phyloP scores from a whole-genome alignment of 2,888 invertebrate genomes.

The Amiota communis region DNA sequence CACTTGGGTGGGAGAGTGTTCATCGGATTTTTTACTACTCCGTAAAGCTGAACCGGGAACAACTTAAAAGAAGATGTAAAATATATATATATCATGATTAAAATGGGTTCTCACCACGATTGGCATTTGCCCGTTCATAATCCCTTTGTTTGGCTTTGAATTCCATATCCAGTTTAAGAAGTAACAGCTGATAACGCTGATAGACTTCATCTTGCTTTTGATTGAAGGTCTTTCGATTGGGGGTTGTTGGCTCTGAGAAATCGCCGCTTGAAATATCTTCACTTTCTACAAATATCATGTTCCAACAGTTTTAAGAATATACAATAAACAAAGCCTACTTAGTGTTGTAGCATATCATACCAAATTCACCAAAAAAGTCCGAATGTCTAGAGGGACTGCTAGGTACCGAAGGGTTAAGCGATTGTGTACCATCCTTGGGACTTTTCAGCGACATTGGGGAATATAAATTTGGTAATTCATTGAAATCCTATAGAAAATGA shows the following conservation, averaged over 20 bases:
- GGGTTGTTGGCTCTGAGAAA: constrained; percentile 74
- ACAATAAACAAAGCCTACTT: constrained; percentile 2
- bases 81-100: constrained; percentile 20
- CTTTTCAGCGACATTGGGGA: constrained; percentile 72
- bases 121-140: constrained; percentile 63
- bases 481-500: constrained; percentile 44
- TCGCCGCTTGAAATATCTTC: constrained; percentile 74
- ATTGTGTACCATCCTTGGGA: constrained; percentile 69
- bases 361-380: constrained; percentile 80
- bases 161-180: constrained; percentile 82
- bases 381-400: constrained; percentile 81
- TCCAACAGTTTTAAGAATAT: not conserved
- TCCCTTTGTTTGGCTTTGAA: constrained; percentile 82
- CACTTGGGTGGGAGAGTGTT: constrained; percentile 64
- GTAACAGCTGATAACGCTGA: constrained; percentile 81
- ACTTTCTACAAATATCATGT: constrained; percentile 64
- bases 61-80: constrained; percentile 3
- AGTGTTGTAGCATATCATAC: constrained; percentile 70
- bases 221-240: constrained; percentile 67
- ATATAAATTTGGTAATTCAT: constrained; percentile 71
- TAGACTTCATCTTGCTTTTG: constrained; percentile 79
- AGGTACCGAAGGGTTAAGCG: constrained; percentile 76
- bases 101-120: constrained; percentile 61
- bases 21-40: constrained; percentile 57
- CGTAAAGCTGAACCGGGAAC: constrained; percentile 18